phyloP scores from a whole-genome alignment of 1,140 invertebrate genomes.

The Aphelenchoides fujianensis region DNA sequence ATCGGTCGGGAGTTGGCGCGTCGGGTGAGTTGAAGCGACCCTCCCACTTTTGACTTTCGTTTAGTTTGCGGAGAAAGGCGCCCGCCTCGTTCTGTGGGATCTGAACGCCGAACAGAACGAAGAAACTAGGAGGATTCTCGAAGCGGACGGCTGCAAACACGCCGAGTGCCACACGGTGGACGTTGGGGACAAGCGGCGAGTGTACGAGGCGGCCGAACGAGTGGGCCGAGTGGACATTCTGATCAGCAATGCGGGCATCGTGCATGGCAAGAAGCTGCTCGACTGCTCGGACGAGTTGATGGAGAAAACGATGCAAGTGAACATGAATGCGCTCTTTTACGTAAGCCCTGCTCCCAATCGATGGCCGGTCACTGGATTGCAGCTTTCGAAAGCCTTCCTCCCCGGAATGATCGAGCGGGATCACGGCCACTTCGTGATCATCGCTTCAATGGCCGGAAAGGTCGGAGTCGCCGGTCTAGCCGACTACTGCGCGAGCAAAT shows the following conservation, averaged over 20 bases:
- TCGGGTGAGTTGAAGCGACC: slow-evolving; percentile 34
- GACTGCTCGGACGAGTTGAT: slow-evolving; percentile 76
- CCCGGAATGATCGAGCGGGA: slow-evolving; percentile 76
- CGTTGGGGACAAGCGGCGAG: slow-evolving; percentile 73
- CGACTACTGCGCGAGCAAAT: slow-evolving; percentile 93
- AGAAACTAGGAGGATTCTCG: slow-evolving; percentile 72
- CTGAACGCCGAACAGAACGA: slow-evolving; percentile 78
- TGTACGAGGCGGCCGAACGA: slow-evolving; percentile 74
- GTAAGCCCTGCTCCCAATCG: slow-evolving; percentile 63
- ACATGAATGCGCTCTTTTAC: slow-evolving; percentile 71
- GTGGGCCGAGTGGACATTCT: slow-evolving; percentile 83
- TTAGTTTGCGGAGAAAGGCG: slow-evolving; percentile 71
- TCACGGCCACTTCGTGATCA: slow-evolving; percentile 87
- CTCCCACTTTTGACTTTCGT: too few relatives aligned
- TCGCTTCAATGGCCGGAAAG: slow-evolving; percentile 85
- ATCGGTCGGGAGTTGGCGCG: slow-evolving; percentile 77
- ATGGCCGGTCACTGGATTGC: slow-evolving; percentile 26
- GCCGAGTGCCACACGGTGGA: slow-evolving; percentile 68
- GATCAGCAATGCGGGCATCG: slow-evolving; percentile 65
- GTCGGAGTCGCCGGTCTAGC: slow-evolving; percentile 77
- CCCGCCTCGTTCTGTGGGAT: slow-evolving; percentile 84
- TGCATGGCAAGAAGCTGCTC: slow-evolving; percentile 68
- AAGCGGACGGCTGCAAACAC: slow-evolving; percentile 69
- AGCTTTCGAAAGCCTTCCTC: slow-evolving; percentile 72
- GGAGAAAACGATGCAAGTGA: slow-evolving; percentile 70